Base-by-base conservation (phyloP, 2,888 invertebrate species). In the Clostera curtula region DNA sequence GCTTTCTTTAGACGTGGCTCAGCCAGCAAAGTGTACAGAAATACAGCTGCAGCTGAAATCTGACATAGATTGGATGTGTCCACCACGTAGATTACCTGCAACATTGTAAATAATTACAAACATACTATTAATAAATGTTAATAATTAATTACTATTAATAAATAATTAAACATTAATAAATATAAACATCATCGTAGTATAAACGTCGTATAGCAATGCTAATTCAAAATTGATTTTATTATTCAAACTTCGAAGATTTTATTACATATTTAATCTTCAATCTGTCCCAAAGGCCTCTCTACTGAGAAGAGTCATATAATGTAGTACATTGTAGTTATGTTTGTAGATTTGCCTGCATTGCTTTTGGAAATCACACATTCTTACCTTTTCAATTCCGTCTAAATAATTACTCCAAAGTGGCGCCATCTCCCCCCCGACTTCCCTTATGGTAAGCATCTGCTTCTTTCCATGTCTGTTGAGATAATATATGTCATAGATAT, bases 51-150 rank as follows among this genome's bases (percentile, higher is more conserved):
- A 1, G 92, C 92, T 1, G 93, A 93, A 54, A 94, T 93, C 73
- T 93, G 93, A 50, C 94, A 94, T 19, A 94, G 76, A 74, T 94
- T 93, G 6, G 93, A 93, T 0, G 92, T 90, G 56, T 95, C 94
- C 9, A 94, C 90, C 1, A 93, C 93, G 53, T 90, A 94, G 36
- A 94, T 88, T 1, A 95, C 85, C 83, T 82, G 55, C 3, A 54
- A 57, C 19, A 5, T 19, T 19, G 9, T 6, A 19, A 2, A 7
- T 2, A n/a, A n/a, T n/a, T n/a, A n/a, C n/a, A n/a, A n/a, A n/a
- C n/a, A n/a, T n/a, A n/a, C n/a, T n/a, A n/a, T n/a, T n/a, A n/a
- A n/a, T n/a, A 15, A 44, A 44, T 9, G 7, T 16, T 5, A 12
- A 15, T 10, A 10, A 15, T 3, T 12, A 12, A 9, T 2, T 22